Conservation (phyloP, 1,140 invertebrate genomes). For the Drosophila insularis region DNA sequence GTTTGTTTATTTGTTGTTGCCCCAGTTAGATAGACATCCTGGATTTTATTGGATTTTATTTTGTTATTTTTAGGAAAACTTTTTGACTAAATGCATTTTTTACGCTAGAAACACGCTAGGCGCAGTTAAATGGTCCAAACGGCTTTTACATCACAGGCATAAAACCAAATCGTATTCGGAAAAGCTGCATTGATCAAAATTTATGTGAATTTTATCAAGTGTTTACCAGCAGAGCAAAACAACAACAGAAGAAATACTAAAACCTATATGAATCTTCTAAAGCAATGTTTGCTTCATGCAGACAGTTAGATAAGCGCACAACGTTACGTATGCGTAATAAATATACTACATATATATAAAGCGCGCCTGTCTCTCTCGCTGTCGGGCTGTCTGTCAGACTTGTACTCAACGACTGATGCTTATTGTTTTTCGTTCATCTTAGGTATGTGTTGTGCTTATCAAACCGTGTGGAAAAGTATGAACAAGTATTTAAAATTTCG, state of each 20-base stretch:
- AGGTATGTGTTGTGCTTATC: slow-evolving; percentile 36
- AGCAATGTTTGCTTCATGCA: slow-evolving; percentile 33
- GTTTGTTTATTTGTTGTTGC: slow-evolving; percentile 3
- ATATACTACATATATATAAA: slow-evolving; percentile 29
- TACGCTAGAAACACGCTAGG: slow-evolving; percentile 35
- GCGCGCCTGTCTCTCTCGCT: neutral
- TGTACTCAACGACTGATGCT: slow-evolving; percentile 37
- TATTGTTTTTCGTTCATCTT: slow-evolving; percentile 54
- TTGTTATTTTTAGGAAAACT: slow-evolving; percentile 35
- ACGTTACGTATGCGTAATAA: slow-evolving; percentile 44
- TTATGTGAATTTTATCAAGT: slow-evolving; percentile 79
- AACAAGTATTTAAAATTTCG: slow-evolving; percentile 57
- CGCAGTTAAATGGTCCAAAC: slow-evolving; percentile 47
- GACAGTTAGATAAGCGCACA: slow-evolving; percentile 33
- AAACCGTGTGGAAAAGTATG: slow-evolving; percentile 41
- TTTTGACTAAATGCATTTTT: slow-evolving; percentile 48
- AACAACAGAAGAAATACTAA: slow-evolving; percentile 29
- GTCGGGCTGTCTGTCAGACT: slow-evolving; percentile 56
- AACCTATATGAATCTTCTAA: slow-evolving; percentile 7
- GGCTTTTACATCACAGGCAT: slow-evolving; percentile 33
- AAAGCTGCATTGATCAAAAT: slow-evolving; percentile 62
- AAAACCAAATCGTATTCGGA: slow-evolving; percentile 30
- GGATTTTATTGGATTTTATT: slow-evolving; percentile 23
- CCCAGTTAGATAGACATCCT: slow-evolving; percentile 2
- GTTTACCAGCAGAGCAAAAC: slow-evolving; percentile 71